Evolutionary conservation across 30 jellyfish, hydroid and myxozoan genomes (phyloP), one percentile per base, ranked within the genome.

Genomic region (Catostylus mosaicus): DNA sequence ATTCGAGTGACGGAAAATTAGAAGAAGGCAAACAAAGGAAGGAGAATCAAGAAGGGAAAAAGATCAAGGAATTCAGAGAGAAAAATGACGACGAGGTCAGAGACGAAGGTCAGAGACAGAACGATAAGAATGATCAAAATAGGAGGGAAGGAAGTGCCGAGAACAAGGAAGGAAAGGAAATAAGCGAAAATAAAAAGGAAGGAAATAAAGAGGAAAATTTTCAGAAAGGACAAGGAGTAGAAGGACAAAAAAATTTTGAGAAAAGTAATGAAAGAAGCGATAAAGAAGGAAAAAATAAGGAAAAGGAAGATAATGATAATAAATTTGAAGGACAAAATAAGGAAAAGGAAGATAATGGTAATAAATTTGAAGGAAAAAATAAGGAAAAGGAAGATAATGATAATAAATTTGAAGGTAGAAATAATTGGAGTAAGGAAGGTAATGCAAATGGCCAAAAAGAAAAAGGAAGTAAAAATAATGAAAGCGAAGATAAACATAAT

Each of bases 71-170:
- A 52, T 26, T 26, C 22, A 81, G 45, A 54, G 69, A 31, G 62
- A 69, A 23, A 1, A 67, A 80, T 64, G 67, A 67, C 22, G 70
- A 32, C n/a, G n/a, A n/a, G n/a, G n/a, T n/a, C n/a, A n/a, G n/a
- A 35, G 90, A 51, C 34, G 86, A 52, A 27, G 89, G 37, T 20
- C 51, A 31, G 23, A 33, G 48, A 71, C 82, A 66, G 26, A 71
- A 27, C 9, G 77, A 67, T 26, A 52, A 67, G 16, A 65, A 38
- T 18, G 81, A 78, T 31, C 30, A 78, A 4, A 5, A 10, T 30
- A 47, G 54, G 2, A 66, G 38, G 33, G 67, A 78, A 43, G 84
- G 56, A 31, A 30, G 40, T 59, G 52, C 48, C 26, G 68, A 30
- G 27, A 48, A 74, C 8, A 22, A 22, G 75, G 71, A 57, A 26